These are phyloP conservation scores for Nipponacmea schrenckii DNA, from an alignment of 2,888 invertebrate genomes.

Conservation along the genomic window DNA sequence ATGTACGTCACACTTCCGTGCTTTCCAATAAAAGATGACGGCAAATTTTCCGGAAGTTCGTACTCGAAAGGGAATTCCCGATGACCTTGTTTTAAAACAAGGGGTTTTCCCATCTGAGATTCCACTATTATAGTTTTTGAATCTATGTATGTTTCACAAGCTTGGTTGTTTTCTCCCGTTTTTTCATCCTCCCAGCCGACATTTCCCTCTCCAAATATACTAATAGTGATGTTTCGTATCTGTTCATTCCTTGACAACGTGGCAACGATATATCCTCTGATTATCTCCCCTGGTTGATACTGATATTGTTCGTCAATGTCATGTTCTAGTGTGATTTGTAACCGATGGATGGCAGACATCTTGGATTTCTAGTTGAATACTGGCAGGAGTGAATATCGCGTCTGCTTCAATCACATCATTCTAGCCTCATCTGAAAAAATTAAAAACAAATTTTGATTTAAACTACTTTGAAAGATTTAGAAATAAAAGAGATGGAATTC, in stretches of 20 bases:
- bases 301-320: conserved; percentile 68
- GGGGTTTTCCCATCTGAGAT: conserved; percentile 26
- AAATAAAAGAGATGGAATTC: too few species aligned
- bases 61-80: conserved; percentile 64
- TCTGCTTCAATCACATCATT: too few species aligned
- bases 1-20: conserved; percentile 67
- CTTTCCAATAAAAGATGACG: conserved; percentile 67
- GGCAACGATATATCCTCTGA: conserved; percentile 51
- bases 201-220: conserved; percentile 51
- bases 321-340: conserved; percentile 62
- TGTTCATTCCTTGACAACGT: conserved; percentile 25
- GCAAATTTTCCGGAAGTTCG: conserved; percentile 60
- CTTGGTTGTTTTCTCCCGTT: conserved; percentile 40
- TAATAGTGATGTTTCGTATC: conserved; percentile 30
- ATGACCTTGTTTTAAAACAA: conserved; percentile 46
- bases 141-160: conserved; percentile 63
- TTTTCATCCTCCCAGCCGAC: conserved; percentile 63
- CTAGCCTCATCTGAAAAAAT: too few species aligned
- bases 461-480: too few species aligned
- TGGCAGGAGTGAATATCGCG: too few species aligned
- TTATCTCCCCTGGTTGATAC: conserved; percentile 65
- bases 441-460: too few species aligned
- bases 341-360: conserved; percentile 41
- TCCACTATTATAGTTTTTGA: conserved; percentile 46
- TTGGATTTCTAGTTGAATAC: neutral